Evolutionary conservation across 2,113 vertebrate species (phyloP).

Genomic region (Lanius ludovicianus): DNA sequence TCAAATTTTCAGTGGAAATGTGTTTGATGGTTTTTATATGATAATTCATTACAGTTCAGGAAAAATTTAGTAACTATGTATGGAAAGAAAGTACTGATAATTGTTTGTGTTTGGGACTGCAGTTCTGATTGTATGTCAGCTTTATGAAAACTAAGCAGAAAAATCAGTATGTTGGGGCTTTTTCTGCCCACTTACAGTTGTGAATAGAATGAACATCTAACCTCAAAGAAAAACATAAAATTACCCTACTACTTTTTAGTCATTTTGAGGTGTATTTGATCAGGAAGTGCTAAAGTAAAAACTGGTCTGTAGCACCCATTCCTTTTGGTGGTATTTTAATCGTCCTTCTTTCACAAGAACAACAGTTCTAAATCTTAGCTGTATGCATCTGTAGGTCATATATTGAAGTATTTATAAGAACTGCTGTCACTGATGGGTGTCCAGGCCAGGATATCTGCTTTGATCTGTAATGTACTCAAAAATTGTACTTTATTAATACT

Average conservation of each 20-base stretch:
- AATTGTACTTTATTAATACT: neutral
- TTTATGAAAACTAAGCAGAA: neutral
- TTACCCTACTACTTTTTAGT: neutral
- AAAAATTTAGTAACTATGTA: neutral
- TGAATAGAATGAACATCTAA: neutral
- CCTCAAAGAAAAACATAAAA: neutral
- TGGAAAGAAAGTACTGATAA: neutral
- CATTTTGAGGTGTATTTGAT: neutral
- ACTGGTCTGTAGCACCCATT: neutral
- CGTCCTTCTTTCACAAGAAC: neutral
- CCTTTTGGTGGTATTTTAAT: neutral
- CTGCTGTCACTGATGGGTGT: neutral
- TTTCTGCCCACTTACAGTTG: neutral
- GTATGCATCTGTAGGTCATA: neutral
- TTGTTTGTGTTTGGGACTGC: neutral
- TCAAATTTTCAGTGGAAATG: fast-evolving
- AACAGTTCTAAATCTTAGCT: neutral
- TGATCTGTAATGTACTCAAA: neutral
- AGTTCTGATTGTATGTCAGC: neutral
- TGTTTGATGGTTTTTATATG: neutral
- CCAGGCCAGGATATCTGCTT: neutral
- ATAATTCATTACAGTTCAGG: neutral
- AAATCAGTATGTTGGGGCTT: neutral
- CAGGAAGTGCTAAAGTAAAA: neutral
- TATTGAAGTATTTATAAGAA: neutral